Evolutionary conservation across 2,888 invertebrate genomes (phyloP).

Genomic region (Mesorhabditis belari): DNA sequence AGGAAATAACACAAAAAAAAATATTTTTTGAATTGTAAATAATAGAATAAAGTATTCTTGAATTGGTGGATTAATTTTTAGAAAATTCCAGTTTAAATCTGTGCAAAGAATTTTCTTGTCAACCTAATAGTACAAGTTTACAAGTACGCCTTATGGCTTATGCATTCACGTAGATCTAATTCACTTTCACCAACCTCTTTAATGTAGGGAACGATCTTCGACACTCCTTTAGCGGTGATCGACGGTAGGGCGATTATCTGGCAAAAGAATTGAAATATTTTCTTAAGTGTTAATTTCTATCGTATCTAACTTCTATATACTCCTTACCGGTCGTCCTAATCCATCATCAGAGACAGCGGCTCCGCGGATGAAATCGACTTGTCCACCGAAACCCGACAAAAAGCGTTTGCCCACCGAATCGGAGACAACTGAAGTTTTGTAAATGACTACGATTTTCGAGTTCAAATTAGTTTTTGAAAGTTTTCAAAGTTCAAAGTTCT

Average conservation of each 20-base stretch:
- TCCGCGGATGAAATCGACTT: constrained; percentile 86
- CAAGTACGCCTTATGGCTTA: no score
- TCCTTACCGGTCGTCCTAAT: constrained; percentile 64
- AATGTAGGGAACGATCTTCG: constrained; percentile 75
- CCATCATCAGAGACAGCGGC: constrained; percentile 79
- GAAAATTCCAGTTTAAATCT: no score
- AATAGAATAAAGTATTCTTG: no score
- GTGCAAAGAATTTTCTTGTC: no score
- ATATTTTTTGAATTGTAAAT: no score
- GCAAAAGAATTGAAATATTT: constrained; percentile 51
- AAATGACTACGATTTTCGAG: no score
- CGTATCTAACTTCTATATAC: no score
- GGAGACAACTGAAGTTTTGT: constrained; percentile 66
- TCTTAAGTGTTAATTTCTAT: neutral
- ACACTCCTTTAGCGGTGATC: constrained; percentile 70
- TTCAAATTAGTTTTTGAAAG: no score
- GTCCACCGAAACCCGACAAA: constrained; percentile 81
- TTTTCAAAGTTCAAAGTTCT: neutral
- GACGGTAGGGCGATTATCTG: constrained; percentile 79
- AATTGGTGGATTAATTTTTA: no score
- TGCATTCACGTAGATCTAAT: no score
- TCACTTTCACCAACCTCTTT: constrained; percentile 61
- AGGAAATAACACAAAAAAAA: no score
- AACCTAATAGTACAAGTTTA: no score
- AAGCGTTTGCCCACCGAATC: constrained; percentile 80